A percentile compares a stretch with the other conserved stretches of the same genome.
Evolutionary conservation across 2,113 vertebrate species (phyloP).

Genomic region (Crotalus helleri): DNA sequence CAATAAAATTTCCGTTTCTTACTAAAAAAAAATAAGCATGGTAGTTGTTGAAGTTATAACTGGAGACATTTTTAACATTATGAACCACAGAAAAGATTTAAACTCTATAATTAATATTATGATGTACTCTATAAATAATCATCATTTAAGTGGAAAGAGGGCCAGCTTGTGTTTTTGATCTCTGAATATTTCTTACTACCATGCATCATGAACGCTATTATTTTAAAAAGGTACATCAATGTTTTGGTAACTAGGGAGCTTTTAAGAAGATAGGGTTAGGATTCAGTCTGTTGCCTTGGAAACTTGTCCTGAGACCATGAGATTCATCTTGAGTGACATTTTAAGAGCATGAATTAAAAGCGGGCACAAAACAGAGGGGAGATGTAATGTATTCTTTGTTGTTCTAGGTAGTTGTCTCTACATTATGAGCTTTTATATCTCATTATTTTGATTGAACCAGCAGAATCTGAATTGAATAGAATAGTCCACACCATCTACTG

Average conservation of each 20-base stretch:
- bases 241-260: background rate
- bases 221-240: background rate
- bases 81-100: background rate
- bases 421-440: conserved; percentile 44
- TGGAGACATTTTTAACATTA: background rate
- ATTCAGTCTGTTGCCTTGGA: conserved; percentile 9
- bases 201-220: background rate
- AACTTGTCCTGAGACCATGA: background rate
- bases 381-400: background rate
- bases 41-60: background rate
- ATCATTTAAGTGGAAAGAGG: background rate
- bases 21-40: background rate
- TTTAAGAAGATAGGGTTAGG: background rate
- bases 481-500: conserved; percentile 15
- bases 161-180: background rate
- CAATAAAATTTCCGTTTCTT: background rate
- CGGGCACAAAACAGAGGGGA: background rate
- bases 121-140: background rate
- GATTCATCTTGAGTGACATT: conserved; percentile 10
- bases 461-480: conserved; percentile 38
- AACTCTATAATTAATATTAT: background rate
- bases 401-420: conserved; percentile 16
- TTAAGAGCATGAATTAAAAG: background rate
- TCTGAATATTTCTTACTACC: background rate
- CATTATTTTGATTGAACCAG: conserved; percentile 23